Percentiles rank a stretch among this genome's conserved stretches.
Conservation (phyloP, 2,113 vertebrate genomes). For the Spea bombifrons region DNA sequence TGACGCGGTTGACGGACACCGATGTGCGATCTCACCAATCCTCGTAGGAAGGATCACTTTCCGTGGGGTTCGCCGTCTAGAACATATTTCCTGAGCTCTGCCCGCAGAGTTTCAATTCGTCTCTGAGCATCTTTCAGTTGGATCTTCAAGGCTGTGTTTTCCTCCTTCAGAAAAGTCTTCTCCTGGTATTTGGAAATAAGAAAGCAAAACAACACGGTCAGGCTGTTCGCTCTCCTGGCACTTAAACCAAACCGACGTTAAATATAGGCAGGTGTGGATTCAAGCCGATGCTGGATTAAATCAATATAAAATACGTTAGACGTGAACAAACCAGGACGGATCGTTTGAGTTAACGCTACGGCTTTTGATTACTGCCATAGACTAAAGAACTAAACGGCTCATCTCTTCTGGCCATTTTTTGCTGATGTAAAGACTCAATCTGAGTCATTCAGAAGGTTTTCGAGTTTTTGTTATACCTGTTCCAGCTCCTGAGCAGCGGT, state of each 20-base stretch:
- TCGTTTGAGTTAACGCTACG: too few relatives aligned
- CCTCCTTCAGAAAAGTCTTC: conserved; percentile 75
- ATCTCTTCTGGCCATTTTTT: too few relatives aligned
- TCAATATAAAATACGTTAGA: too few relatives aligned
- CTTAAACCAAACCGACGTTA: too few relatives aligned
- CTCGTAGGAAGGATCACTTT: conserved; percentile 17
- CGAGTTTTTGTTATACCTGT: conserved; percentile 62
- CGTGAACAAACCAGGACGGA: too few relatives aligned
- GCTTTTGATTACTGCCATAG: too few relatives aligned
- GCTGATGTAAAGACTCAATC: too few relatives aligned
- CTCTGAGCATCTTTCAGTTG: conserved; percentile 82
- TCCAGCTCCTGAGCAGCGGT: conserved; percentile 77
- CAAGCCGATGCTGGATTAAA: too few relatives aligned
- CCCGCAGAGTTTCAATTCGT: conserved; percentile 81
- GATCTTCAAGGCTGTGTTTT: conserved; percentile 80
- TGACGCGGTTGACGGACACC: not conserved
- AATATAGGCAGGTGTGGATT: too few relatives aligned
- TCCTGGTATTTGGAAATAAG: conserved; percentile 69
- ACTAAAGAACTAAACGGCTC: too few relatives aligned
- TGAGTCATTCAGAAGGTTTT: too few relatives aligned
- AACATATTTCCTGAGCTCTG: conserved; percentile 49
- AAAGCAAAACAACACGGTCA: not conserved
- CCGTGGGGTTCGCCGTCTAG: conserved; percentile 12
- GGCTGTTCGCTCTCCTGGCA: too few relatives aligned
- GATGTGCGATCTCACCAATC: not conserved